phyloP scores from a whole-genome alignment of 2,113 vertebrate genomes.

The Mugil cephalus region DNA sequence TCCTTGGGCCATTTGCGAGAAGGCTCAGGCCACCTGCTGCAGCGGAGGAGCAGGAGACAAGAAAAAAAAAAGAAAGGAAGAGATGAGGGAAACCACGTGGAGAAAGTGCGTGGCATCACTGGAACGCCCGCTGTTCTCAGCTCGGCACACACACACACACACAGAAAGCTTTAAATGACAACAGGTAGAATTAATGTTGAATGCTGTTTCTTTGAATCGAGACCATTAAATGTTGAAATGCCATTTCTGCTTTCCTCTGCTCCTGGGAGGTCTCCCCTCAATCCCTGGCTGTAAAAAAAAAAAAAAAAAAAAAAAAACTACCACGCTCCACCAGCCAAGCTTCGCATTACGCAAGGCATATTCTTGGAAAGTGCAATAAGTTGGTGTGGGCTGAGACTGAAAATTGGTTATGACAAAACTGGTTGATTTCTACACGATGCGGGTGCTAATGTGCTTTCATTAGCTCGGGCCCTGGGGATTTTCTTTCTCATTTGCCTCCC shows the following conservation, averaged over 20 bases:
- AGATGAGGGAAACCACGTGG: slow-evolving; percentile 27
- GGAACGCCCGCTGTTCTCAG: slow-evolving; percentile 60
- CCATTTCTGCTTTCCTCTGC: neutral
- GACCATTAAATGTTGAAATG: slow-evolving; percentile 6
- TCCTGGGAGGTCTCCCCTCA: slow-evolving; percentile 6
- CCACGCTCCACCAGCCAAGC: slow-evolving; percentile 5
- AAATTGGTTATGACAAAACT: slow-evolving; percentile 54
- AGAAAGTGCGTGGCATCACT: slow-evolving; percentile 53
- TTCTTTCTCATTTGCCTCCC: slow-evolving; percentile 52
- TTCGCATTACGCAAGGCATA: slow-evolving; percentile 28
- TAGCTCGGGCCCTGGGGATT: slow-evolving; percentile 53
- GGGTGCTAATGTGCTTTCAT: slow-evolving; percentile 57
- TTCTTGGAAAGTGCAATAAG: slow-evolving; percentile 5
- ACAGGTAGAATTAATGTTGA: slow-evolving; percentile 46
- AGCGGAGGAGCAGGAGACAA: neutral
- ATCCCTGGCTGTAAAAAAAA: slow-evolving; percentile 7
- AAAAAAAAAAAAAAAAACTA: no score
- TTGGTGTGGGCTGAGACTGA: neutral
- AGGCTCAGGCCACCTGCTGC: slow-evolving; percentile 63
- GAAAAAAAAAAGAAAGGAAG: neutral
- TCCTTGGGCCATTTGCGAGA: slow-evolving; percentile 38
- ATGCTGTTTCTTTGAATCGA: slow-evolving; percentile 9
- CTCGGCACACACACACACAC: neutral
- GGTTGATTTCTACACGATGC: slow-evolving; percentile 33
- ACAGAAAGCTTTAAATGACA: neutral